A percentile compares a stretch with the other conserved stretches of the same genome.
These are phyloP conservation scores for Argyresthia albistria DNA, from an alignment of 2,888 invertebrate genomes.

Conservation along the genomic window DNA sequence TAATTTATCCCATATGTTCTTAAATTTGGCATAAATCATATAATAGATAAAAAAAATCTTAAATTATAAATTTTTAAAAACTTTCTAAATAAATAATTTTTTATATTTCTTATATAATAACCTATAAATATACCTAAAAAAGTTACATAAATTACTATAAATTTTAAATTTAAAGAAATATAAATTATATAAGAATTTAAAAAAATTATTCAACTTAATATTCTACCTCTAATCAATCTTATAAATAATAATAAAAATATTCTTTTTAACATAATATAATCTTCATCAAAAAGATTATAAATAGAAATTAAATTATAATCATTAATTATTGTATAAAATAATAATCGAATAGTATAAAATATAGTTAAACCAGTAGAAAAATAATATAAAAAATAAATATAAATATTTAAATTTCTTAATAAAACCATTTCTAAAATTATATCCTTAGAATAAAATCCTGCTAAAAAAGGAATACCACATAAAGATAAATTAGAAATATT, in stretches of 20 bases:
- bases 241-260: constrained; percentile 62
- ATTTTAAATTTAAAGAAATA: constrained; percentile 63
- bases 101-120: constrained; percentile 50
- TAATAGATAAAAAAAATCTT: constrained; percentile 41
- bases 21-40: constrained; percentile 70
- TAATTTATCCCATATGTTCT: constrained; percentile 54
- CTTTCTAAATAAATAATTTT: constrained; percentile 49
- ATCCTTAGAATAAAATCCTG: constrained; percentile 78
- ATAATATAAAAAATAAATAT: constrained; percentile 68
- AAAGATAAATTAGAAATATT: constrained; percentile 73
- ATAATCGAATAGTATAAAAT: constrained; percentile 69
- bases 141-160: constrained; percentile 65
- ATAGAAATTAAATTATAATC: constrained; percentile 55
- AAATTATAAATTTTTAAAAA: constrained; percentile 39
- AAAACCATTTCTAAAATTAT: constrained; percentile 72
- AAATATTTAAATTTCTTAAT: constrained; percentile 65
- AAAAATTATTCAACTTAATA: constrained; percentile 71
- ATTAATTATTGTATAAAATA: constrained; percentile 65
- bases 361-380: constrained; percentile 73
- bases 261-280: constrained; percentile 57
- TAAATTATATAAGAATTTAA: constrained; percentile 62
- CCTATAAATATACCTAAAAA: constrained; percentile 48
- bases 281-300: constrained; percentile 63
- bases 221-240: constrained; percentile 64
- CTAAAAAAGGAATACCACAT: constrained; percentile 76